Conservation (phyloP, 2,888 invertebrate genomes). For the Trissolcus japonicus region DNA sequence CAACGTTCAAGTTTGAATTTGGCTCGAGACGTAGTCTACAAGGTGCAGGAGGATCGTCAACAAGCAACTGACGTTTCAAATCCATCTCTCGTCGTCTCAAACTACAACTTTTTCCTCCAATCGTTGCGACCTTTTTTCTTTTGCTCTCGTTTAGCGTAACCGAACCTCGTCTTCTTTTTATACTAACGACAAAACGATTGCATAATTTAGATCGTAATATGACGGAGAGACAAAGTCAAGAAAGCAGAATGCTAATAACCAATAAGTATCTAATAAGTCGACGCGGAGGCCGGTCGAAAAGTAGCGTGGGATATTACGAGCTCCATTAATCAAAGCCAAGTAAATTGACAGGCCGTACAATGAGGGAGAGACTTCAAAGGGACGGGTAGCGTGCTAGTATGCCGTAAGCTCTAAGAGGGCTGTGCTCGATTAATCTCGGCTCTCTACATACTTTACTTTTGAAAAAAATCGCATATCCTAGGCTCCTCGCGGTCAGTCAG, state of each 20-base stretch:
- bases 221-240: slow-evolving; percentile 33
- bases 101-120: background rate
- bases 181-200: slow-evolving; percentile 9
- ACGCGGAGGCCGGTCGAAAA: slow-evolving; percentile 58
- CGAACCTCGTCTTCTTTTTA: background rate
- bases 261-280: slow-evolving; percentile 66
- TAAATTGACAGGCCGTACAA: slow-evolving; percentile 67
- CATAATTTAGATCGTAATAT: slow-evolving; percentile 44
- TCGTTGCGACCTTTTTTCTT: background rate
- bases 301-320: slow-evolving; percentile 66
- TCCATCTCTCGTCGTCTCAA: background rate
- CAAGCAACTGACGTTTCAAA: slow-evolving; percentile 26
- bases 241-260: slow-evolving; percentile 60
- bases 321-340: slow-evolving; percentile 68
- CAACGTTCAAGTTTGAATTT: slow-evolving; percentile 23
- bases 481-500: slow-evolving; percentile 50
- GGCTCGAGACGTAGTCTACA: slow-evolving; percentile 7
- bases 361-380: slow-evolving; percentile 65
- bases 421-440: slow-evolving; percentile 67
- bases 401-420: slow-evolving; percentile 59
- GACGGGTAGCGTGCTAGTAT: slow-evolving; percentile 60
- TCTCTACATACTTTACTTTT: slow-evolving; percentile 60
- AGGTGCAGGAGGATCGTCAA: slow-evolving; percentile 22
- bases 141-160: background rate
- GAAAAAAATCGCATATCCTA: slow-evolving; percentile 44